Evolutionary conservation across 1,140 invertebrate species (phyloP).

Genomic region (Drosophila orena): DNA sequence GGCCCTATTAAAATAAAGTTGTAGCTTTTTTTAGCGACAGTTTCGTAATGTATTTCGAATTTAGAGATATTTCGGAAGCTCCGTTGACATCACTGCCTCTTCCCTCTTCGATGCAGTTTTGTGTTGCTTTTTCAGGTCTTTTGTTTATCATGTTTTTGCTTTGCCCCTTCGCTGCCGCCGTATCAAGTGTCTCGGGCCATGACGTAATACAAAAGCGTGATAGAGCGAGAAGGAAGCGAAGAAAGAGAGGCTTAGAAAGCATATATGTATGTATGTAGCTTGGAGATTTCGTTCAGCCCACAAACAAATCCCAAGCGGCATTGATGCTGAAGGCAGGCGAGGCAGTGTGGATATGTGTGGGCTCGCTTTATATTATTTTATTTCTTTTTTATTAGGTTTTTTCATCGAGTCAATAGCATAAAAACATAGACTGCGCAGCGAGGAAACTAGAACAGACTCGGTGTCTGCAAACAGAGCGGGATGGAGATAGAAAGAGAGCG

Average conservation of each 20-base stretch:
- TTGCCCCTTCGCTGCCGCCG: background rate
- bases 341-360: constrained; percentile 27
- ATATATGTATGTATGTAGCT: too few species aligned
- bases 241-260: constrained; percentile 29
- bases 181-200: constrained; percentile 66
- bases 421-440: constrained; percentile 6
- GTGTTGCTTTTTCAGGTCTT: constrained; percentile 38
- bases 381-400: constrained; percentile 8
- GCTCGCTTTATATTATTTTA: constrained; percentile 6
- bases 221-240: constrained; percentile 11
- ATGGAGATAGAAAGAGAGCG: background rate
- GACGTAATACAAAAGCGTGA: constrained; percentile 62
- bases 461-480: constrained; percentile 16
- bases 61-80: background rate
- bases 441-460: constrained; percentile 38
- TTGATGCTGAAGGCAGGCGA: constrained; percentile 70
- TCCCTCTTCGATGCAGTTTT: constrained; percentile 18
- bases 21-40: background rate
- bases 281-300: constrained; percentile 55
- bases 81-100: background rate
- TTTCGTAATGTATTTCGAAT: background rate
- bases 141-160: constrained; percentile 41
- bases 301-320: constrained; percentile 64
- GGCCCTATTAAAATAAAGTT: too few species aligned
- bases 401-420: constrained; percentile 18